Evolutionary conservation across 2,797 vertebrate genomes (phyloP).

Genomic region (Pseudomugil gertrudae): DNA sequence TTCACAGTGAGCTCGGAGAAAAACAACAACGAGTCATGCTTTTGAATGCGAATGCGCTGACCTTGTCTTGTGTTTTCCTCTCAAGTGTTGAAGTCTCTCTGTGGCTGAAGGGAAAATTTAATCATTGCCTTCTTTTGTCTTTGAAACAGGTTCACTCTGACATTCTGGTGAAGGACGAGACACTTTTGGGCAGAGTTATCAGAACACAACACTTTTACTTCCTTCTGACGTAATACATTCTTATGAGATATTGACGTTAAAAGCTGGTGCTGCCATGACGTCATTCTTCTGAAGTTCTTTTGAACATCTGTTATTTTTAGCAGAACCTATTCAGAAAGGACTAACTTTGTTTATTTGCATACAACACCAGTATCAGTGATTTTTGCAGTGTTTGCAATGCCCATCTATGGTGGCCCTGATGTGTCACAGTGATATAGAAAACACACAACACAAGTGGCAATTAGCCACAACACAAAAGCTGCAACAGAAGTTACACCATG

Average conservation of each 20-base stretch:
- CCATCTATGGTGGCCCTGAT: neutral
- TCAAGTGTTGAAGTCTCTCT: slow-evolving; percentile 51
- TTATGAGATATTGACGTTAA: slow-evolving; percentile 58
- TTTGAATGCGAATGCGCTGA: slow-evolving; percentile 59
- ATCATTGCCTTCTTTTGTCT: slow-evolving; percentile 70
- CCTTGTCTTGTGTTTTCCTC: slow-evolving; percentile 66
- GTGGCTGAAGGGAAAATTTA: slow-evolving; percentile 76
- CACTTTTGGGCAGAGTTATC: slow-evolving; percentile 67
- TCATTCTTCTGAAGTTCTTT: slow-evolving; percentile 58
- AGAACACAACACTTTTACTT: slow-evolving; percentile 59
- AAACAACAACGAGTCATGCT: slow-evolving; percentile 38
- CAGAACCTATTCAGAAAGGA: slow-evolving; percentile 20
- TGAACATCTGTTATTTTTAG: slow-evolving; percentile 15
- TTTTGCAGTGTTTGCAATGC: slow-evolving; percentile 26
- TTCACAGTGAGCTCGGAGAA: slow-evolving; percentile 16
- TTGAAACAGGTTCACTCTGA: slow-evolving; percentile 61
- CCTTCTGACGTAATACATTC: slow-evolving; percentile 36
- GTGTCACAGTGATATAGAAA: no score
- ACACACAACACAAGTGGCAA: no score
- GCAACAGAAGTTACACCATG: no score
- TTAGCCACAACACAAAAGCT: no score
- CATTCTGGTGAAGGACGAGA: slow-evolving; percentile 68
- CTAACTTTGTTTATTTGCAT: slow-evolving; percentile 38
- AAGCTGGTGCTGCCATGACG: slow-evolving; percentile 28
- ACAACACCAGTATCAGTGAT: slow-evolving; percentile 12